Evolutionary conservation across 1,140 invertebrate genomes (phyloP), one percentile per base, ranked within the genome.

Genomic region (Macrotrachela quadricornifera): DNA sequence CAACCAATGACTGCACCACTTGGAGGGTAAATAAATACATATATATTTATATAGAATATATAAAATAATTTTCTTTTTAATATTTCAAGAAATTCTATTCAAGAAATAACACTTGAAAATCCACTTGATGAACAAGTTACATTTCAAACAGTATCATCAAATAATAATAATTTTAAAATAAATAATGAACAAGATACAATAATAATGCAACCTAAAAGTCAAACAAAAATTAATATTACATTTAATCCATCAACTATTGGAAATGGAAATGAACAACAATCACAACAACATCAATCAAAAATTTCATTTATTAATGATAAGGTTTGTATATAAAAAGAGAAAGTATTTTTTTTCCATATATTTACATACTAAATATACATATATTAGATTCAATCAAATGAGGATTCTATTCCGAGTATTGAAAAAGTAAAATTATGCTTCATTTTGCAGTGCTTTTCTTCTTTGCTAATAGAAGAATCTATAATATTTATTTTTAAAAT

Each of bases 231-330:
- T n/a, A 58, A 63, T 6, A 51, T 70, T 37, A 61, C 60, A 41
- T 70, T 70, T 55, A 68, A 65, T 63, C 66, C 68, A 14, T 69
- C 68, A 15, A 60, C 57, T 12, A 58, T 70, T 15, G 67, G 67
- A 66, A 55, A 30, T 30, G 21, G 21, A 4, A 4, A 2, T 30
- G 21, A 30, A 30, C 21, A 30, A 30, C 21, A 30, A 30, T 9
- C 21, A 30, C 21, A 30, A 4, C 21, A 30, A 30, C 21, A 30
- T 30, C 21, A 30, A 30, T 30, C 21, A 30, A 30, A 4, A 8
- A 30, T 30, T 30, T 30, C 21, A 30, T 30, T 30, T 30, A 30
- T 30, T 30, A 30, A 30, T 30, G 21, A 30, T 4, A 30, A 30
- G 21, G 21, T 30, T 30, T 30, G 21, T 30, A 30, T 2, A 30